These are phyloP conservation scores for Chloroceryle aenea DNA, from an alignment of 2,113 vertebrate genomes.

Conservation along the genomic window DNA sequence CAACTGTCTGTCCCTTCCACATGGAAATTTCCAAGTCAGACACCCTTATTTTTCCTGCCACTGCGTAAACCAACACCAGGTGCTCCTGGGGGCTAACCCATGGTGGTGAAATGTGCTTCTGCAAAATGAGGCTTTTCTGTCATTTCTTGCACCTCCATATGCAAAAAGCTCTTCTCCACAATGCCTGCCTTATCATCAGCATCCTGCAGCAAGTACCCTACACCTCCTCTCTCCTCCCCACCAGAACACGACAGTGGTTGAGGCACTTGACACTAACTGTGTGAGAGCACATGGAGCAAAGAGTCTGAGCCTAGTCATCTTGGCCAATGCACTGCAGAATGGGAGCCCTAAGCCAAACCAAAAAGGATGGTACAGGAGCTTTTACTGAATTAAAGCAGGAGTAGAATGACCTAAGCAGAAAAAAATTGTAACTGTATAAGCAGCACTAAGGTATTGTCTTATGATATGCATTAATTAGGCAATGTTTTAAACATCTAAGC, in stretches of 20 bases:
- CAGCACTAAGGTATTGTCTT: background rate
- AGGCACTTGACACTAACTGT: background rate
- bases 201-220: background rate
- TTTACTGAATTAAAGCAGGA: background rate
- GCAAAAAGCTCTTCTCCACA: background rate
- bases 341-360: background rate
- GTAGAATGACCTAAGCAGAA: background rate
- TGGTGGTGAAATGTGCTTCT: background rate
- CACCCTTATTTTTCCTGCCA: background rate
- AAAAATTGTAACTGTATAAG: background rate
- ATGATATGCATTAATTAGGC: background rate
- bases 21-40: fast-evolving
- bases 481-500: background rate
- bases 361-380: background rate
- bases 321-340: background rate
- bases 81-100: background rate
- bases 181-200: background rate
- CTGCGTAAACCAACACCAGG: fast-evolving
- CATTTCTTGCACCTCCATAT: fast-evolving
- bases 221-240: background rate
- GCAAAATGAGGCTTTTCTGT: background rate
- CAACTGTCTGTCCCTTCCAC: background rate
- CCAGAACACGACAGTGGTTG: fast-evolving
- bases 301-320: background rate
- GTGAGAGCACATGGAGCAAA: background rate